Conservation (phyloP, 1,140 invertebrate species). For the Cryptotermes secundus region DNA sequence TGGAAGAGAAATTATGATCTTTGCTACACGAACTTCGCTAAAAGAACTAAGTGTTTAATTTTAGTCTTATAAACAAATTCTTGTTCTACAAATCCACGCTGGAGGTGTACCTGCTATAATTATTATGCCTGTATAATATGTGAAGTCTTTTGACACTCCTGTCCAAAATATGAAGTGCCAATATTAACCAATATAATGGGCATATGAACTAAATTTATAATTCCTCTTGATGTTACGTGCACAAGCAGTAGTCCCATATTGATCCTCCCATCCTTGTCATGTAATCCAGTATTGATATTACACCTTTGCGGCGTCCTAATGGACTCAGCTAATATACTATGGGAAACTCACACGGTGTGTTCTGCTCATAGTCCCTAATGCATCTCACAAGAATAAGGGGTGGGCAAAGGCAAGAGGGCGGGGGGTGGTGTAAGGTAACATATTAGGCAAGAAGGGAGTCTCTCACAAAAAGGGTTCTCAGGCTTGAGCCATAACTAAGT, state of each 20-base stretch:
- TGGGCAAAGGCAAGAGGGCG: neutral
- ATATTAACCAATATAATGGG: neutral
- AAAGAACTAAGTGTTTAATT: too few relatives aligned
- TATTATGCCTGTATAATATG: too few relatives aligned
- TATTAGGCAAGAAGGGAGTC: neutral
- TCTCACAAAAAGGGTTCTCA: neutral
- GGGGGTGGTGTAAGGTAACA: too few relatives aligned
- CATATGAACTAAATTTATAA: neutral
- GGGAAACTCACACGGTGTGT: neutral
- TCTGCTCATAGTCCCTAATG: neutral
- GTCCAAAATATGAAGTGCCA: too few relatives aligned
- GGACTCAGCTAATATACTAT: neutral
- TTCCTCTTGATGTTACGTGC: neutral
- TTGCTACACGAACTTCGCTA: too few relatives aligned
- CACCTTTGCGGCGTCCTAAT: neutral
- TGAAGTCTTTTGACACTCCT: neutral
- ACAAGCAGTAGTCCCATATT: neutral
- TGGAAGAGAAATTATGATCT: too few relatives aligned
- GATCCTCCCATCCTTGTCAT: neutral
- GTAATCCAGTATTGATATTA: slow-evolving; percentile 12
- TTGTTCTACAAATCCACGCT: too few relatives aligned
- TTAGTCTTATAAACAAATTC: too few relatives aligned
- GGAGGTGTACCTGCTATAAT: too few relatives aligned
- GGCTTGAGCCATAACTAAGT: neutral
- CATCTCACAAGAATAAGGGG: neutral